Conservation (phyloP, 2,888 invertebrate species). For the Theristus sp. region DNA sequence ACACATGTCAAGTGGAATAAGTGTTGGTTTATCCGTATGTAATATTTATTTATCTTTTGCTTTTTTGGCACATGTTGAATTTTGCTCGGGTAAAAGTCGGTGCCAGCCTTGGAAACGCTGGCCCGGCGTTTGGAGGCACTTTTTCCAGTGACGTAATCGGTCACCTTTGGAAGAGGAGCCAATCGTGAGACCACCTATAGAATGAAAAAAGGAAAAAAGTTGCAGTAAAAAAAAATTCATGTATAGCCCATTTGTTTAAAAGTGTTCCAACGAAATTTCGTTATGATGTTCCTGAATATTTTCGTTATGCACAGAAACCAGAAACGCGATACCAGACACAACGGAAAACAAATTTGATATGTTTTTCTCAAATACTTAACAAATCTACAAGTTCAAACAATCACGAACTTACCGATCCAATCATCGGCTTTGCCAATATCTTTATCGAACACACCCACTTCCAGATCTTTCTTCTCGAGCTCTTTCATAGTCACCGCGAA, state of each 20-base stretch:
- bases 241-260: too few species aligned
- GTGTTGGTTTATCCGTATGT: too few species aligned
- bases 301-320: too few species aligned
- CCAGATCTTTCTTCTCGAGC: constrained; percentile 63
- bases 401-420: constrained; percentile 55
- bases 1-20: too few species aligned
- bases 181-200: background rate
- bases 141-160: background rate
- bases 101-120: background rate
- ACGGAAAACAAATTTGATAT: too few species aligned
- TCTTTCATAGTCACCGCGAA: constrained; percentile 77
- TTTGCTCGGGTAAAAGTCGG: background rate
- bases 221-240: too few species aligned
- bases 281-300: background rate
- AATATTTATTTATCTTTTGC: too few species aligned
- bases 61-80: background rate
- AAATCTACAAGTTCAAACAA: too few species aligned
- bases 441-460: constrained; percentile 78
- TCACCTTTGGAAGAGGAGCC: background rate
- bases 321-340: too few species aligned
- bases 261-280: too few species aligned
- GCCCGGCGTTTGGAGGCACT: background rate
- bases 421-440: constrained; percentile 66
- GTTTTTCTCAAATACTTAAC: too few species aligned
- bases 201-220: too few species aligned